Percentiles rank a stretch among this genome's conserved stretches.
Conservation (phyloP, 2,113 vertebrate species). For the Apaloderma vittatum region DNA sequence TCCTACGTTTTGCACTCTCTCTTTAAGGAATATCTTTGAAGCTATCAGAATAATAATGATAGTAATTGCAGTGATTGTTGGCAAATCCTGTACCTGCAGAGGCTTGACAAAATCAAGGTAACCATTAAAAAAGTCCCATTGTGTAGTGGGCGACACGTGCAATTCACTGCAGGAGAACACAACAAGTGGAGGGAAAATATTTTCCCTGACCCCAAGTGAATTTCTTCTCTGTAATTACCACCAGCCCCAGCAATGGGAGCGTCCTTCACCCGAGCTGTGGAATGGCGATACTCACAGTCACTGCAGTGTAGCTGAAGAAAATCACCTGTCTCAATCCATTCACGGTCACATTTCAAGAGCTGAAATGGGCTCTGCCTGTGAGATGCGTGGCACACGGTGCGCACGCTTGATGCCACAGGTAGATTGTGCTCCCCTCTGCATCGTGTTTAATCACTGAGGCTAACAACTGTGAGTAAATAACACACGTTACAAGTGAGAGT, state of each 20-base stretch:
- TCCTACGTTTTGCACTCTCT: neutral
- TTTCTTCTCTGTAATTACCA: neutral
- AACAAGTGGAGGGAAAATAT: neutral
- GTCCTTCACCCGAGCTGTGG: neutral
- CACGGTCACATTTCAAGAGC: neutral
- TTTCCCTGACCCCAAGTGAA: neutral
- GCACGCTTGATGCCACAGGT: neutral
- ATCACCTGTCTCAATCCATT: neutral
- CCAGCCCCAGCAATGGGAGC: neutral
- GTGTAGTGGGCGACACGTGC: neutral
- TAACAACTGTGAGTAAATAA: neutral
- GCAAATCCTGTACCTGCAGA: neutral
- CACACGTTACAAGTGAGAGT: neutral
- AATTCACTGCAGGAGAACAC: neutral
- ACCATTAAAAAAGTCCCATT: neutral
- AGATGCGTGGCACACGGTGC: neutral
- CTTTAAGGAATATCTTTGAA: neutral
- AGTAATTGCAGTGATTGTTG: neutral
- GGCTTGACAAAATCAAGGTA: neutral
- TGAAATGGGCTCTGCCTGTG: neutral
- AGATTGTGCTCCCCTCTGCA: neutral
- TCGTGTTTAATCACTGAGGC: neutral
- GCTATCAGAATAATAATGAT: neutral
- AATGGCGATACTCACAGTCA: neutral
- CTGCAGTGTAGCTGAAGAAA: neutral